Percentiles rank a stretch among this genome's conserved stretches.
These are phyloP conservation scores for Tholera decimalis DNA, from an alignment of 2,888 invertebrate species.

Conservation along the genomic window DNA sequence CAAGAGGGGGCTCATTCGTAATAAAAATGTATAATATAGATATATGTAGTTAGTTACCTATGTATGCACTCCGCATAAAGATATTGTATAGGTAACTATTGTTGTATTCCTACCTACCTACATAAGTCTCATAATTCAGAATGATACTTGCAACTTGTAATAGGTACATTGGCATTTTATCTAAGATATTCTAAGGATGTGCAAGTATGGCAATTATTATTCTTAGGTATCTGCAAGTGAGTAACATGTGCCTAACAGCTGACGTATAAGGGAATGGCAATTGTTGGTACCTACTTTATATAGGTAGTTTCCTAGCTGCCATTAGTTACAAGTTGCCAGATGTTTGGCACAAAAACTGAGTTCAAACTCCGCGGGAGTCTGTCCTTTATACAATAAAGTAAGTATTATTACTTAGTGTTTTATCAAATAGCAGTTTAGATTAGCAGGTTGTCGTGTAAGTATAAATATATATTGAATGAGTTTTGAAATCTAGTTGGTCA, in stretches of 20 bases:
- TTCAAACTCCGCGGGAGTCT: constrained; percentile 47
- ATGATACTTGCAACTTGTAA: constrained; percentile 4
- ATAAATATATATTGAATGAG: constrained; percentile 20
- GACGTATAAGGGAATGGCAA: constrained; percentile 29
- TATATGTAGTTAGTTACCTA: too few species aligned
- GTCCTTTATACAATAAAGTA: constrained; percentile 9
- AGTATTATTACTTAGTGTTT: constrained; percentile 39
- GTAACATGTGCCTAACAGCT: constrained; percentile 52
- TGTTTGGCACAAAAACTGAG: constrained; percentile 45
- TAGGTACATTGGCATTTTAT: constrained; percentile 9
- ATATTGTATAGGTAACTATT: background rate
- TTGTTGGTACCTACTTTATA: background rate
- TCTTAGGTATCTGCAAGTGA: constrained; percentile 3
- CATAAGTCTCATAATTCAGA: background rate
- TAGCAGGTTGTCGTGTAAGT: constrained; percentile 15
- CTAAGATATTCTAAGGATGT: constrained; percentile 34
- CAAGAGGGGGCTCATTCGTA: too few species aligned
- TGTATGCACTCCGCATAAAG: background rate
- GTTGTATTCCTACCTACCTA: background rate
- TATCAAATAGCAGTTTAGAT: constrained; percentile 31
- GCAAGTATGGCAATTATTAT: constrained; percentile 8
- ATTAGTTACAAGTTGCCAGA: constrained; percentile 39
- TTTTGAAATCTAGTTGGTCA: constrained; percentile 35
- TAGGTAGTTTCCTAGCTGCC: background rate
- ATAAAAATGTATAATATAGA: too few species aligned